Percentiles rank a stretch among this genome's conserved stretches.
Evolutionary conservation across 64 coral and sea anemone genomes (phyloP).

Genomic region (Hydrozoanthus tunicans): DNA sequence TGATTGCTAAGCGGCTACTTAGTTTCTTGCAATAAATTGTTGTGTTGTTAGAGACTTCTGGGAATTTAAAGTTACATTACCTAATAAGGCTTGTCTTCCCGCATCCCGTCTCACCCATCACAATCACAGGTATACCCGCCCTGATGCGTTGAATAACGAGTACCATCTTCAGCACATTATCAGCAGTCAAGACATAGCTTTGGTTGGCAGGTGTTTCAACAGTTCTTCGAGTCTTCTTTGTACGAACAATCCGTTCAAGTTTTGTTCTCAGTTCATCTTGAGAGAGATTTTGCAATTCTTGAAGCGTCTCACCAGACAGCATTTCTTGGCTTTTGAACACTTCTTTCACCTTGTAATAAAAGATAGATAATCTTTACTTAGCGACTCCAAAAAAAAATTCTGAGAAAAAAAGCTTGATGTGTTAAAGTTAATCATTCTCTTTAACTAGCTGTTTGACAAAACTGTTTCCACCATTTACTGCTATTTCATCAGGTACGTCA

Average conservation of each 20-base stretch:
- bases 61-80: background rate
- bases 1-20: no score
- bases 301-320: slow-evolving; percentile 42
- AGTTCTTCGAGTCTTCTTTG: background rate
- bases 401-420: no score
- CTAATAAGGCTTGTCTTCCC: slow-evolving; percentile 93
- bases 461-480: no score
- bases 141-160: slow-evolving; percentile 84
- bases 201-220: background rate
- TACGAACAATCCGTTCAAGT: slow-evolving; percentile 41
- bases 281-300: slow-evolving; percentile 22
- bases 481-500: no score
- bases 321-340: slow-evolving; percentile 42
- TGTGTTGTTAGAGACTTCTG: no score
- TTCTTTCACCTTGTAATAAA: slow-evolving; percentile 2
- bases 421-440: no score
- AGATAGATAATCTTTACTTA: background rate
- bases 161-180: slow-evolving; percentile 94
- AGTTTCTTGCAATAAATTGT: no score
- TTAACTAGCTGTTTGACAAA: background rate
- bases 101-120: slow-evolving; percentile 98
- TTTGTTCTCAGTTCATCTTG: slow-evolving; percentile 45
- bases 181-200: slow-evolving; percentile 83
- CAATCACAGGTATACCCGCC: slow-evolving; percentile 84
- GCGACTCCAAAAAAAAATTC: background rate